Percentiles rank a stretch among this genome's conserved stretches.
These are phyloP conservation scores for Brenthis hecate DNA, from an alignment of 2,888 invertebrate genomes.

Conservation along the genomic window DNA sequence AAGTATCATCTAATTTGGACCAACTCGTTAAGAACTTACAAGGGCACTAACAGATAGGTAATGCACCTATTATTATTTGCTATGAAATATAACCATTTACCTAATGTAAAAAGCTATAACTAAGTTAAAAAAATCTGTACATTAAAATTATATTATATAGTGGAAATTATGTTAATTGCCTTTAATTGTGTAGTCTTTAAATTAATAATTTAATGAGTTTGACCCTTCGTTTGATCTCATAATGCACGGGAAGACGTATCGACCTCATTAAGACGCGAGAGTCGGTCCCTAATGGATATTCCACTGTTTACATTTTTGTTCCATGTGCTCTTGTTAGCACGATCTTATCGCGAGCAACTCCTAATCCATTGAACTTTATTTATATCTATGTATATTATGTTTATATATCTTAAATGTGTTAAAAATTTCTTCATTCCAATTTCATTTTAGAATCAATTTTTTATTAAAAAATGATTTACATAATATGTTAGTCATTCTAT, in stretches of 20 bases:
- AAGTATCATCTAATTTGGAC: too few relatives aligned
- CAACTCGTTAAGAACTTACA: too few relatives aligned
- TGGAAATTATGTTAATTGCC: conserved; percentile 49
- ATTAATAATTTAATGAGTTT: conserved; percentile 72
- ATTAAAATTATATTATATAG: conserved; percentile 8
- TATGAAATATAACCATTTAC: too few relatives aligned
- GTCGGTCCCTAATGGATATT: conserved; percentile 70
- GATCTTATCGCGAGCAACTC: conserved; percentile 28
- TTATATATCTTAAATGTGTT: not conserved
- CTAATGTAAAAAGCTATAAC: too few relatives aligned
- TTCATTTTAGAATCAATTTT: too few relatives aligned
- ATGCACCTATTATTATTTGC: too few relatives aligned
- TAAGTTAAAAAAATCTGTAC: too few relatives aligned
- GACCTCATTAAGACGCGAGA: conserved; percentile 69
- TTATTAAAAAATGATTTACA: too few relatives aligned
- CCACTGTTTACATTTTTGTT: conserved; percentile 64
- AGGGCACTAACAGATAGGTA: too few relatives aligned
- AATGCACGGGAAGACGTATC: conserved; percentile 68
- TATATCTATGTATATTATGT: conserved; percentile 1
- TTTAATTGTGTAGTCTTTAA: conserved; percentile 76
- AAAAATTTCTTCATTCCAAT: too few relatives aligned
- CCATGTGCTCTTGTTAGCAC: conserved; percentile 43
- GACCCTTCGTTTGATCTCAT: conserved; percentile 75
- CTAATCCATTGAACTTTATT: conserved; percentile 24
- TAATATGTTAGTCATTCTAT: too few relatives aligned